Conservation (phyloP, 2,888 invertebrate species). For the Acanthoscelides obtectus region DNA sequence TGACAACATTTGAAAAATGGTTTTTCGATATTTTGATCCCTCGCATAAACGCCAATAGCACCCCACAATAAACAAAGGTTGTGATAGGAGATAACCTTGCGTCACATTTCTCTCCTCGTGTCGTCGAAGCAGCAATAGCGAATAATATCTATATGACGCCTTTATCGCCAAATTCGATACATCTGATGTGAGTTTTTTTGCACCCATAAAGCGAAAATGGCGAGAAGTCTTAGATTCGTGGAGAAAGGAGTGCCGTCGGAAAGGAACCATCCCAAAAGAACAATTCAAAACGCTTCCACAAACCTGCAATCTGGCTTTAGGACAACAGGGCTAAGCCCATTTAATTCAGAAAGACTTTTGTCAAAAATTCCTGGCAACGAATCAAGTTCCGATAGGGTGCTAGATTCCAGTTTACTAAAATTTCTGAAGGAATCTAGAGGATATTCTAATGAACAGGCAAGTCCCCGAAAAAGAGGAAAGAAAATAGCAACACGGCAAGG, state of each 20-base stretch:
- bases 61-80: slow-evolving; percentile 14
- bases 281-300: not conserved
- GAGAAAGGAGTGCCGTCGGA: not conserved
- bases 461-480: not conserved
- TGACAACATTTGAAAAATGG: slow-evolving; percentile 21
- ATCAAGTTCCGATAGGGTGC: not conserved
- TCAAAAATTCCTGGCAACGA: not conserved
- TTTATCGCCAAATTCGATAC: not conserved
- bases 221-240: not conserved
- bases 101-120: slow-evolving; percentile 15
- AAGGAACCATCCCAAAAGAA: not conserved
- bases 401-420: not conserved
- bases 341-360: too few relatives aligned
- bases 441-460: not conserved
- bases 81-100: slow-evolving; percentile 36
- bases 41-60: slow-evolving; percentile 11
- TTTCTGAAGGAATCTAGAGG: not conserved
- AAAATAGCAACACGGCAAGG: not conserved
- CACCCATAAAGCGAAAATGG: not conserved
- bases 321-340: not conserved
- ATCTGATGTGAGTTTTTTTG: not conserved
- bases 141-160: slow-evolving; percentile 15
- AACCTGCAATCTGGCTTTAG: not conserved
- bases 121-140: slow-evolving; percentile 21
- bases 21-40: slow-evolving; percentile 22